Evolutionary conservation across 2,113 vertebrate species (phyloP).

Genomic region (Ifrita kowaldi): DNA sequence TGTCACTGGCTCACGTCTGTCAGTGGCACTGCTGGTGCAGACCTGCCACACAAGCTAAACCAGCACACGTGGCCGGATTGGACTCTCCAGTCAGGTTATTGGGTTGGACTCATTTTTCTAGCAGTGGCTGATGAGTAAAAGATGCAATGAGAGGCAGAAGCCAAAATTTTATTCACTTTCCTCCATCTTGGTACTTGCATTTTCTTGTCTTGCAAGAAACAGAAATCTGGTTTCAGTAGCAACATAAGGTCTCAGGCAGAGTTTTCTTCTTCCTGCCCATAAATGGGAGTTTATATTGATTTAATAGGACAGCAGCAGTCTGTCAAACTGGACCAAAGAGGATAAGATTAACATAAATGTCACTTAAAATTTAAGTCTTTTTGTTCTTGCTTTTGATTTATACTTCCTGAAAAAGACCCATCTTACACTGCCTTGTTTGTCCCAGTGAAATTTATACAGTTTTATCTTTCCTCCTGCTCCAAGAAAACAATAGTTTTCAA

Average conservation of each 20-base stretch:
- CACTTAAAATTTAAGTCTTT: not conserved
- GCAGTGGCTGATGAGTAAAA: not conserved
- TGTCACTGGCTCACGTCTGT: not conserved
- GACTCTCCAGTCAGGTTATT: not conserved
- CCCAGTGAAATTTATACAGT: not conserved
- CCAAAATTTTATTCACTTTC: not conserved
- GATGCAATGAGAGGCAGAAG: not conserved
- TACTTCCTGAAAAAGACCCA: not conserved
- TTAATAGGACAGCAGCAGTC: not conserved
- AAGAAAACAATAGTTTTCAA: not conserved
- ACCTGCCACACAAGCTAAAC: fast-evolving
- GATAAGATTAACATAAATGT: not conserved
- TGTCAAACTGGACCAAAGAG: not conserved
- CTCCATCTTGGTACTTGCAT: not conserved
- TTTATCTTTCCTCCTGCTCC: not conserved
- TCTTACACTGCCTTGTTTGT: not conserved
- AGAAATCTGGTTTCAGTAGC: not conserved
- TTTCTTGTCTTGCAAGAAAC: not conserved
- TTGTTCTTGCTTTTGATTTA: not conserved
- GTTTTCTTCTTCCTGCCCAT: not conserved
- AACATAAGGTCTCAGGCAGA: not conserved
- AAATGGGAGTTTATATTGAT: not conserved
- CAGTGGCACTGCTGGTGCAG: not conserved
- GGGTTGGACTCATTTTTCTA: not conserved
- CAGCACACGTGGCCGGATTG: not conserved